A percentile compares a stretch with the other conserved stretches of the same genome.
Evolutionary conservation across 2,797 vertebrate species (phyloP).

Genomic region (Anabas testudineus): DNA sequence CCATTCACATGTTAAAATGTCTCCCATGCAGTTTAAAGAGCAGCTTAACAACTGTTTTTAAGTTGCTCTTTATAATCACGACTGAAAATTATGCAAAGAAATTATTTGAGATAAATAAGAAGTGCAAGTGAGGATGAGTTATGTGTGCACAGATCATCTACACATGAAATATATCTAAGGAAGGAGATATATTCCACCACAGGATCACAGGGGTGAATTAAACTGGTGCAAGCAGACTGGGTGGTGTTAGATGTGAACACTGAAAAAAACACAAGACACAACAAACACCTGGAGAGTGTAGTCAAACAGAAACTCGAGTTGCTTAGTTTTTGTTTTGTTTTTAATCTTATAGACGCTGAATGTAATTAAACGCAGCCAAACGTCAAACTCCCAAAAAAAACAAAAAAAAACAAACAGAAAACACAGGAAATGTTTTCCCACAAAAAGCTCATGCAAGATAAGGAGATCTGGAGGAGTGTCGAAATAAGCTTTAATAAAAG

Average conservation of each 20-base stretch:
- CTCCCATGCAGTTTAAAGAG: not conserved
- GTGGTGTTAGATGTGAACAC: conserved; percentile 66
- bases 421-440: conserved; percentile 71
- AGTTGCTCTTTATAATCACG: not conserved
- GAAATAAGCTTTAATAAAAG: conserved; percentile 87
- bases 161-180: conserved; percentile 24
- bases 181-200: conserved; percentile 49
- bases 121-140: conserved; percentile 37
- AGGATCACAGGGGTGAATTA: conserved; percentile 45
- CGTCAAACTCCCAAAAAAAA: conserved; percentile 45
- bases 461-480: conserved; percentile 76
- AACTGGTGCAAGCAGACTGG: conserved; percentile 63
- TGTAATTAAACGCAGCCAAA: conserved; percentile 64
- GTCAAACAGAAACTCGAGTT: conserved; percentile 53
- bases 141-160: conserved; percentile 35
- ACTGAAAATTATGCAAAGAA: conserved; percentile 12
- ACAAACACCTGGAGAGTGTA: conserved; percentile 54
- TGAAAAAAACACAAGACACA: conserved; percentile 60
- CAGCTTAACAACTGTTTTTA: not conserved
- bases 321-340: not conserved
- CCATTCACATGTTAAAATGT: not conserved
- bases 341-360: conserved; percentile 44
- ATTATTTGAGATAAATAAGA: conserved; percentile 36
- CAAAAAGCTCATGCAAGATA: conserved; percentile 84
- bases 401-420: conserved; percentile 57